Conservation (phyloP, 2,797 vertebrate genomes). For the Gymnoscopelus microlampas region DNA sequence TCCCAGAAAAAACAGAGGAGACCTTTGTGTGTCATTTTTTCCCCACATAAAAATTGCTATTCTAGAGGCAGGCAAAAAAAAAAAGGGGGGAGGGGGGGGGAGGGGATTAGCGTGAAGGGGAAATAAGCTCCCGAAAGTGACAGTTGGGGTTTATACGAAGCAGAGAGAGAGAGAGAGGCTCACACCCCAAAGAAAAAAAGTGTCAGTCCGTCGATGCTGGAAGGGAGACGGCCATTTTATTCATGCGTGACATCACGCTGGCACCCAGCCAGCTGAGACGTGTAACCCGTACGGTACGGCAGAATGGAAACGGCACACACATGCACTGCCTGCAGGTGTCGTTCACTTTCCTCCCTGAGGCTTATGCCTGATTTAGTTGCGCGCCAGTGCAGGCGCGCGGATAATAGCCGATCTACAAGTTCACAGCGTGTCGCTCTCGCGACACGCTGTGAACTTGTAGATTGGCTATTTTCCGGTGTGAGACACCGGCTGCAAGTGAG, state of each 20-base stretch:
- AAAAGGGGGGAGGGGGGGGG: too few species aligned
- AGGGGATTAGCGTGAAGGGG: background rate
- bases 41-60: constrained; percentile 12
- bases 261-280: constrained; percentile 25
- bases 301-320: too few species aligned
- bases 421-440: too few species aligned
- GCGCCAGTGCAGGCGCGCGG: too few species aligned
- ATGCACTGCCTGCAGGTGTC: too few species aligned
- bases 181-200: background rate
- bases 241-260: constrained; percentile 32
- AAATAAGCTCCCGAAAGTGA: constrained; percentile 7
- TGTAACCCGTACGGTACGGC: background rate
- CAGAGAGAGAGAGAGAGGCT: too few species aligned
- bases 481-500: too few species aligned
- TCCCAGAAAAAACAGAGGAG: background rate
- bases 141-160: constrained; percentile 5
- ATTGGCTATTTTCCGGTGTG: too few species aligned
- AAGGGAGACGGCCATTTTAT: constrained; percentile 25
- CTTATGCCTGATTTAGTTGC: too few species aligned
- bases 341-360: too few species aligned
- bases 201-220: constrained; percentile 11
- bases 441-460: too few species aligned
- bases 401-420: too few species aligned
- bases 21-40: constrained; percentile 19
- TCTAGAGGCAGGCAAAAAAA: constrained; percentile 1